A percentile compares a stretch with the other conserved stretches of the same genome.
These are phyloP conservation scores for Phaedon cochleariae DNA, from an alignment of 2,888 invertebrate genomes.

Conservation along the genomic window DNA sequence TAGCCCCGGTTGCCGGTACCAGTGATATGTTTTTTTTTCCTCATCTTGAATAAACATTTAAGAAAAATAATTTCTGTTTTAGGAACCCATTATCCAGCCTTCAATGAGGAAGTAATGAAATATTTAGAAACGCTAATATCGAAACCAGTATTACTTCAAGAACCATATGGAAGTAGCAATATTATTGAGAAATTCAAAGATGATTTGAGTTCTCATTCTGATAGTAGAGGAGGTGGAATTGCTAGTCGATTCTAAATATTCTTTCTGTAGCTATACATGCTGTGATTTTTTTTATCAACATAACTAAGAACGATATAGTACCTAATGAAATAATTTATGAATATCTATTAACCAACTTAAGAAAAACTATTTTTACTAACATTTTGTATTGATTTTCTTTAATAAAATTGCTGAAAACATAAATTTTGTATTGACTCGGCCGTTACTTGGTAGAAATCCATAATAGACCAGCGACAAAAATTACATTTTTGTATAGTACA, in stretches of 20 bases:
- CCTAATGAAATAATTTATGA: too few species aligned
- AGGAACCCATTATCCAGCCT: slow-evolving; percentile 57
- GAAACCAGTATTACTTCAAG: slow-evolving; percentile 50
- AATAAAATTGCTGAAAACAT: background rate
- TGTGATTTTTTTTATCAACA: background rate
- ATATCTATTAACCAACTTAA: too few species aligned
- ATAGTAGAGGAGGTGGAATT: slow-evolving; percentile 76
- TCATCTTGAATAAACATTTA: too few species aligned
- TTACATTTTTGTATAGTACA: too few species aligned
- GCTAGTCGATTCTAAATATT: slow-evolving; percentile 65
- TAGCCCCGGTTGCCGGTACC: too few species aligned
- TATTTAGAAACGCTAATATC: slow-evolving; percentile 50
- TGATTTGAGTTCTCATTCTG: slow-evolving; percentile 73
- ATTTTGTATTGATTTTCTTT: background rate
- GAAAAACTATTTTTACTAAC: too few species aligned
- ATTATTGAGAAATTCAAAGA: slow-evolving; percentile 73
- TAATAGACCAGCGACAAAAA: too few species aligned
- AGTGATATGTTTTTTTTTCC: too few species aligned
- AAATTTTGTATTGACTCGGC: too few species aligned
- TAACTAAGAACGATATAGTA: too few species aligned
- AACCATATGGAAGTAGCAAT: slow-evolving; percentile 71
- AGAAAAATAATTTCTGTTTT: slow-evolving; percentile 30
- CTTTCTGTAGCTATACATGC: background rate
- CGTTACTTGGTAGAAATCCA: too few species aligned
- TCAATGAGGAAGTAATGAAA: slow-evolving; percentile 53